These are phyloP conservation scores for Lithobius niger DNA, from an alignment of 1,140 invertebrate genomes.

Conservation along the genomic window DNA sequence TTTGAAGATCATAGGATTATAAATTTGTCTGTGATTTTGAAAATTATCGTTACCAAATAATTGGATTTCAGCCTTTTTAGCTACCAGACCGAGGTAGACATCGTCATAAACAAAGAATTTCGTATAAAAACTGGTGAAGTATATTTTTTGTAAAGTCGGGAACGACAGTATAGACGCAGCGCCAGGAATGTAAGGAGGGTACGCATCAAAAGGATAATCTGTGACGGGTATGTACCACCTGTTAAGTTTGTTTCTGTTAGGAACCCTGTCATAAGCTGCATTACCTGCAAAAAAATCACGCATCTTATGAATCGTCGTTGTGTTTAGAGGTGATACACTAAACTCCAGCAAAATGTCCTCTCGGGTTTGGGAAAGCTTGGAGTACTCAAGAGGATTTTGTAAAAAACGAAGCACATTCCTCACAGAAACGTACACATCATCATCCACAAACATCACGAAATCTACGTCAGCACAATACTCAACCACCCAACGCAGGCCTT, in stretches of 20 bases:
- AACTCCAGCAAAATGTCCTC: no score
- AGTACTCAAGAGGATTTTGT: no score
- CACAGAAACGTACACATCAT: no score
- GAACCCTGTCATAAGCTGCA: slow-evolving; percentile 59
- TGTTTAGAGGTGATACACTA: no score
- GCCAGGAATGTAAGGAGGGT: slow-evolving; percentile 80
- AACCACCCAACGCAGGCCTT: no score
- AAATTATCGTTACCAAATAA: slow-evolving; percentile 66
- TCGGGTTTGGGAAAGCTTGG: no score
- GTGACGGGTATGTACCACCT: slow-evolving; percentile 75
- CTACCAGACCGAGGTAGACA: slow-evolving; percentile 66
- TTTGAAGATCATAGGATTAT: slow-evolving; percentile 49
- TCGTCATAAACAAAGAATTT: slow-evolving; percentile 79
- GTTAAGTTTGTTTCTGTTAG: slow-evolving; percentile 55
- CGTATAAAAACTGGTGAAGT: slow-evolving; percentile 58
- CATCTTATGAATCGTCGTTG: no score
- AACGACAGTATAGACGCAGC: slow-evolving; percentile 71
- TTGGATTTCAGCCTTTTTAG: slow-evolving; percentile 58
- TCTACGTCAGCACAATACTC: no score
- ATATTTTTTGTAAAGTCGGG: slow-evolving; percentile 53
- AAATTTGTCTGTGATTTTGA: slow-evolving; percentile 62
- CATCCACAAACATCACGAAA: no score
- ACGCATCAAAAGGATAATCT: slow-evolving; percentile 74
- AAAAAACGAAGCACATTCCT: no score
- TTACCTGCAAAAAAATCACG: slow-evolving; percentile 69